phyloP scores from a whole-genome alignment of 2,888 invertebrate species.

The Drosophila subsilvestris region DNA sequence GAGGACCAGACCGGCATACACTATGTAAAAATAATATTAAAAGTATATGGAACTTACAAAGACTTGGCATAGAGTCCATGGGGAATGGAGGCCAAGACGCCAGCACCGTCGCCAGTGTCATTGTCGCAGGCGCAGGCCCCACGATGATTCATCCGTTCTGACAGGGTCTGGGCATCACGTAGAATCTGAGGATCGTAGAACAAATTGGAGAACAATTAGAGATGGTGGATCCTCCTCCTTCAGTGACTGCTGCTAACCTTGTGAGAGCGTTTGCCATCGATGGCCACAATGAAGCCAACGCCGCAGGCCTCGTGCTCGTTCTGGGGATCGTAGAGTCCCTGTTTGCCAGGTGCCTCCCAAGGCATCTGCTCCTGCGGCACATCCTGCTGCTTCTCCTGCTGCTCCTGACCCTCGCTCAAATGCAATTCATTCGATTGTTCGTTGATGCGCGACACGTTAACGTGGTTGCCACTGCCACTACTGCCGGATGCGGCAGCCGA shows the following conservation, averaged over 20 bases:
- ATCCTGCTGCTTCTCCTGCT: slow-evolving; percentile 26
- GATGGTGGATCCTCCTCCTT: not conserved
- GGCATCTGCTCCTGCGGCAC: slow-evolving; percentile 85
- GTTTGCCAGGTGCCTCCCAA: slow-evolving; percentile 93
- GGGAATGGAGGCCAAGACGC: slow-evolving; percentile 98
- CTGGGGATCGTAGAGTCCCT: slow-evolving; percentile 98
- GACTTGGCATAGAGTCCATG: slow-evolving; percentile 95
- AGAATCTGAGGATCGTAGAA: slow-evolving; percentile 89
- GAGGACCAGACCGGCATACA: slow-evolving; percentile 29
- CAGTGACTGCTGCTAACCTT: slow-evolving; percentile 86
- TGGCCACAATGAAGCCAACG: slow-evolving; percentile 99
- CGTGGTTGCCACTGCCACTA: slow-evolving; percentile 28
- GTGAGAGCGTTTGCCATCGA: slow-evolving; percentile 96
- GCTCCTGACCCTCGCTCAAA: slow-evolving; percentile 53
- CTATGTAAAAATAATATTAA: slow-evolving; percentile 6
- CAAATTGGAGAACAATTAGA: not conserved
- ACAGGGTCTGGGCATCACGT: slow-evolving; percentile 96
- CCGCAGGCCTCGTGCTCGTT: slow-evolving; percentile 99
- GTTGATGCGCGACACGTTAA: slow-evolving; percentile 23
- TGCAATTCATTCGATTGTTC: slow-evolving; percentile 60
- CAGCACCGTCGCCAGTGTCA: slow-evolving; percentile 99
- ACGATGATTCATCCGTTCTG: slow-evolving; percentile 99
- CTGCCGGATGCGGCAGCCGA: slow-evolving; percentile 1
- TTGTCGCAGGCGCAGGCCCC: slow-evolving; percentile 99
- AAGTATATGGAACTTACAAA: slow-evolving; percentile 87